phyloP scores from a whole-genome alignment of 2,888 invertebrate genomes.

The Melanostoma mellinum region DNA sequence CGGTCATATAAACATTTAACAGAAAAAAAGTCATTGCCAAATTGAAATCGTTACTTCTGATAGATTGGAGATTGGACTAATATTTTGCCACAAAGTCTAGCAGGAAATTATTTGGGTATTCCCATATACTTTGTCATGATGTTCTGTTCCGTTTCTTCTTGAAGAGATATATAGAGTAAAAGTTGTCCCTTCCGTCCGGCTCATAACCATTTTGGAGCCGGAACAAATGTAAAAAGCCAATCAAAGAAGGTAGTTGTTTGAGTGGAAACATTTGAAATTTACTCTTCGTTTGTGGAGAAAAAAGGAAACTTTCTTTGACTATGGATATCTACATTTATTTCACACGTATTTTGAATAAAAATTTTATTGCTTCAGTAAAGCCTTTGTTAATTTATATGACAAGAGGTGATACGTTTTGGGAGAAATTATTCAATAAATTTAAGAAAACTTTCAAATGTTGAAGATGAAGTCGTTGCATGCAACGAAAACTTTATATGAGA shows the following conservation, averaged over 20 bases:
- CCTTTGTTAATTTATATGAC: no score
- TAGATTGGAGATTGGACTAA: slow-evolving; percentile 4
- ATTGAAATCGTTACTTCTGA: slow-evolving; percentile 49
- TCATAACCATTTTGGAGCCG: slow-evolving; percentile 38
- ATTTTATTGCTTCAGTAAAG: no score
- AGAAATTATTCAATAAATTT: no score
- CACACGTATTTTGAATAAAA: no score
- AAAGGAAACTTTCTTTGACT: background rate
- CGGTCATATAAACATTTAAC: slow-evolving; percentile 48
- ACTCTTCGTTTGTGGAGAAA: background rate
- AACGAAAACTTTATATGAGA: no score
- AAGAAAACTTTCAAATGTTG: no score
- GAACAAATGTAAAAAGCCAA: slow-evolving; percentile 17
- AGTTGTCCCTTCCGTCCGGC: slow-evolving; percentile 47
- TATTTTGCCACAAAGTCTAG: slow-evolving; percentile 33
- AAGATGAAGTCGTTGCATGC: no score
- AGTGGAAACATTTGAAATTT: slow-evolving; percentile 28
- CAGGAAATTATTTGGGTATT: slow-evolving; percentile 28
- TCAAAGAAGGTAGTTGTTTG: slow-evolving; percentile 9
- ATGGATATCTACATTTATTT: no score
- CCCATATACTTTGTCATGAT: background rate
- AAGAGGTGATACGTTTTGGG: no score
- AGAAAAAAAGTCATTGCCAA: slow-evolving; percentile 42
- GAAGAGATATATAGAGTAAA: slow-evolving; percentile 6
- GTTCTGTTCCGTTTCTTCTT: slow-evolving; percentile 2